Percentiles rank a stretch among this genome's conserved stretches.
phyloP scores from a whole-genome alignment of 1,140 invertebrate species.

The Tetragnatha versicolor region DNA sequence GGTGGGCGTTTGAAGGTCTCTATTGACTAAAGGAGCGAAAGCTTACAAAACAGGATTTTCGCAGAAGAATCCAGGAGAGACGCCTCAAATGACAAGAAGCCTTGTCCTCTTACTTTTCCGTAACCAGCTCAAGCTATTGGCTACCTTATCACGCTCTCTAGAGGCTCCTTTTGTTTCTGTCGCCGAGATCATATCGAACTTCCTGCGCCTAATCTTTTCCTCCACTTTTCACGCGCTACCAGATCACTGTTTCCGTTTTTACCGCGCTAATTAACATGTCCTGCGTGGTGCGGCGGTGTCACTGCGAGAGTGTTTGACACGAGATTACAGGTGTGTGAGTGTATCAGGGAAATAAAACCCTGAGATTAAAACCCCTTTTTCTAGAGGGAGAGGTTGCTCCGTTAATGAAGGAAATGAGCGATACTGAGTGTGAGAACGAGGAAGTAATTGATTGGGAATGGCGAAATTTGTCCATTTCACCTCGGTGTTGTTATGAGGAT shows the following conservation, averaged over 20 bases:
- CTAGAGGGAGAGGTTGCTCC: no score
- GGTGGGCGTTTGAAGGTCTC: constrained; percentile 13
- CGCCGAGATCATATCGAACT: constrained; percentile 29
- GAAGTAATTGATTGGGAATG: no score
- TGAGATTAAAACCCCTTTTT: no score
- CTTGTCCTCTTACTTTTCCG: constrained; percentile 14
- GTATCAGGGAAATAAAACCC: no score
- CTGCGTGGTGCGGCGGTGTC: no score
- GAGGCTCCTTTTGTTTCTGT: constrained; percentile 13
- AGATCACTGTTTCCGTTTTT: constrained; percentile 20
- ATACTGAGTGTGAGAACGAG: no score
- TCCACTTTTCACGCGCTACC: neutral
- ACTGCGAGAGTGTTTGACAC: no score
- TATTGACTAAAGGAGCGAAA: constrained; percentile 41
- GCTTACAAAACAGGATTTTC: constrained; percentile 42
- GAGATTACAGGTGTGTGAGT: no score
- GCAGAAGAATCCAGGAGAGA: constrained; percentile 7
- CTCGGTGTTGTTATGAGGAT: no score
- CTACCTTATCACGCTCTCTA: constrained; percentile 25
- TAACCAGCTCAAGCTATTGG: constrained; percentile 37
- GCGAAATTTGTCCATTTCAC: no score
- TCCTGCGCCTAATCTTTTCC: constrained; percentile 14
- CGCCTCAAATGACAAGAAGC: constrained; percentile 15
- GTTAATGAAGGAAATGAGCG: no score
- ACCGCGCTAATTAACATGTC: constrained; percentile 36